Conservation (phyloP, 2,797 vertebrate genomes). For the Remorina albescens region DNA sequence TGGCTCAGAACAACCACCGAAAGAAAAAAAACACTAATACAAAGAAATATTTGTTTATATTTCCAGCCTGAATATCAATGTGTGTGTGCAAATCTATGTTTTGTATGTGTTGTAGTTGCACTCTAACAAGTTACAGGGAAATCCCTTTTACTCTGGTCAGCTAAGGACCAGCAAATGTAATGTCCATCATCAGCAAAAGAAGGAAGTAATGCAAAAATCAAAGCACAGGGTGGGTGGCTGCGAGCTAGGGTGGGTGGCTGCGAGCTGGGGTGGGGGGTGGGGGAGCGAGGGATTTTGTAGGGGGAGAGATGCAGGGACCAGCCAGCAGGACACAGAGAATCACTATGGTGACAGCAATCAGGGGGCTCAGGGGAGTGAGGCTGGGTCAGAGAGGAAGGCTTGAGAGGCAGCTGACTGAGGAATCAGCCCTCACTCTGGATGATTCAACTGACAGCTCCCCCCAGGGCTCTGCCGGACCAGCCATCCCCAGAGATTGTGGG, state of each 20-base stretch:
- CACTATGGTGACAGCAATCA: constrained; percentile 89
- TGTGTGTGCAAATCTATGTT: constrained; percentile 49
- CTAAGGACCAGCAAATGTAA: constrained; percentile 67
- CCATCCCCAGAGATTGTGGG: constrained; percentile 62
- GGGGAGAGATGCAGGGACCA: constrained; percentile 47
- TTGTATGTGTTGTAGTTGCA: constrained; percentile 63
- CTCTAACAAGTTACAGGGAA: constrained; percentile 75
- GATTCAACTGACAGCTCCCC: constrained; percentile 85
- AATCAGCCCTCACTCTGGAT: constrained; percentile 84
- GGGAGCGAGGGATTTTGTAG: no score
- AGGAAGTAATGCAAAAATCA: constrained; percentile 81
- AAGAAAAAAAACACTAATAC: constrained; percentile 8
- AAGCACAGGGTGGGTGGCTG: constrained; percentile 68
- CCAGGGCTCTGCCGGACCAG: constrained; percentile 70
- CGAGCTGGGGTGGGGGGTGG: constrained; percentile 1
- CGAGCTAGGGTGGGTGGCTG: constrained; percentile 57
- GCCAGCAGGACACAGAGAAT: constrained; percentile 81
- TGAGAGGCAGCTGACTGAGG: constrained; percentile 87
- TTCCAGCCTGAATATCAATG: constrained; percentile 34
- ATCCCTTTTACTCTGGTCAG: constrained; percentile 75
- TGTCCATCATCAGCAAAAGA: constrained; percentile 69
- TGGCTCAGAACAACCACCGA: constrained; percentile 39
- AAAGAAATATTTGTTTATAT: constrained; percentile 47
- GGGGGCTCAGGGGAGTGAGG: constrained; percentile 80
- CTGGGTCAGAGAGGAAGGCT: constrained; percentile 78